Percentiles rank a stretch among this genome's conserved stretches.
Conservation (phyloP, 1,140 invertebrate species). For the Drosophila subobscura region DNA sequence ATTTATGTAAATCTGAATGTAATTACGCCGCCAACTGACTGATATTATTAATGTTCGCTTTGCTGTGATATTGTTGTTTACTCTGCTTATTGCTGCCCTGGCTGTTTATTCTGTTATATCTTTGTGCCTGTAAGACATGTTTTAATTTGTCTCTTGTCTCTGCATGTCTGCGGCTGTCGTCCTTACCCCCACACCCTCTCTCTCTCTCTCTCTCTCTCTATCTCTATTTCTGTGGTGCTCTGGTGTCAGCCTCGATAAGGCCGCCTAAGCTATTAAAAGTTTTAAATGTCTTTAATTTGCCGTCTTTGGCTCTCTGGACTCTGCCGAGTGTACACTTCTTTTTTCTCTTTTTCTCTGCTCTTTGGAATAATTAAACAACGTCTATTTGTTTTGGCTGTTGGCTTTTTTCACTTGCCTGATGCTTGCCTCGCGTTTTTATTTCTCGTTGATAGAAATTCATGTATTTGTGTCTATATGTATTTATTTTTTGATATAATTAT, state of each 20-base stretch:
- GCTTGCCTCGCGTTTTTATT: constrained; percentile 10
- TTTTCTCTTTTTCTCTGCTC: constrained; percentile 16
- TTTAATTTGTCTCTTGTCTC: constrained; percentile 64
- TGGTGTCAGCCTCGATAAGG: constrained; percentile 58
- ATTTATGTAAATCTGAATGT: constrained; percentile 33
- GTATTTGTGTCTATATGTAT: too few relatives aligned
- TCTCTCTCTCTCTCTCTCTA: neutral
- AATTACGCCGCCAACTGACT: constrained; percentile 44
- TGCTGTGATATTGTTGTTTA: constrained; percentile 31
- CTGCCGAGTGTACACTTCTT: constrained; percentile 13
- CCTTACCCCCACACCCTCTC: too few relatives aligned
- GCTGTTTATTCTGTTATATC: constrained; percentile 49
- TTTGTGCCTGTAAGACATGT: constrained; percentile 51
- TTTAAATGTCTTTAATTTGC: constrained; percentile 52
- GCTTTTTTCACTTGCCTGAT: neutral
- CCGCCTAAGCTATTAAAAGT: constrained; percentile 71
- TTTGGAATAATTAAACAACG: constrained; percentile 66
- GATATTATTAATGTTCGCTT: constrained; percentile 48
- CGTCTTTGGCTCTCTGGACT: constrained; percentile 17
- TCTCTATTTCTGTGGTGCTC: constrained; percentile 28
- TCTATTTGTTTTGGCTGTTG: constrained; percentile 49
- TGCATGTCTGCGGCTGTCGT: constrained; percentile 26
- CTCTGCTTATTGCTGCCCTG: constrained; percentile 24
- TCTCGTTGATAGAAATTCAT: constrained; percentile 56
- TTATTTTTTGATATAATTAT: constrained; percentile 28